phyloP scores from a whole-genome alignment of 2,888 invertebrate genomes.

The Coleophora deauratella region DNA sequence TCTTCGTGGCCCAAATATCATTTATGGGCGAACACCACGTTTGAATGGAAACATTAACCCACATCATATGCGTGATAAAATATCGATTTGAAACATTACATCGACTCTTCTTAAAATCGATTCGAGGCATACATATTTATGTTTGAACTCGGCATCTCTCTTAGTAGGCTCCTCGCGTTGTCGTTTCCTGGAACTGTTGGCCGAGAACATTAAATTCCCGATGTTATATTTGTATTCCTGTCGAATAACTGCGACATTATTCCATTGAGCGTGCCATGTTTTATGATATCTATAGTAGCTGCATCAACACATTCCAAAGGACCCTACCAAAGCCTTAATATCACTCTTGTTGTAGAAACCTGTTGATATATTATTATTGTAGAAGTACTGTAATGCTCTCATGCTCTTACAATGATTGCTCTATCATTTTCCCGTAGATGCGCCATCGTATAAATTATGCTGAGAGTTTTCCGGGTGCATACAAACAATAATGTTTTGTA shows the following conservation, averaged over 20 bases:
- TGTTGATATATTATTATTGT: too few species aligned
- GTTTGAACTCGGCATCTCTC: background rate
- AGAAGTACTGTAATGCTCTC: too few species aligned
- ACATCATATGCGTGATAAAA: conserved; percentile 6
- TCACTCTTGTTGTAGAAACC: too few species aligned
- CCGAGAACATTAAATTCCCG: conserved; percentile 1
- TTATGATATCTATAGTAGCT: background rate
- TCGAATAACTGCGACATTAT: conserved; percentile 6
- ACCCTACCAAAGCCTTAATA: too few species aligned
- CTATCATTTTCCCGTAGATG: too few species aligned
- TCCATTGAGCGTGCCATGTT: conserved; percentile 8
- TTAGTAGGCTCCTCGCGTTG: conserved; percentile 4
- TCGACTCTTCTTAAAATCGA: conserved; percentile 10
- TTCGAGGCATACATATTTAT: conserved; percentile 3
- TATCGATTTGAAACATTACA: conserved; percentile 1
- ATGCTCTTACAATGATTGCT: too few species aligned
- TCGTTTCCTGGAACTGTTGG: conserved; percentile 5
- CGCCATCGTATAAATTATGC: too few species aligned
- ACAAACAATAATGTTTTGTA: too few species aligned
- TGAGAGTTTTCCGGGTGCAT: too few species aligned
- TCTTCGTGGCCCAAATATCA: too few species aligned
- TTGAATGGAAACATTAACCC: conserved; percentile 18
- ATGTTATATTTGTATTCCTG: conserved; percentile 2
- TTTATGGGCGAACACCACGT: too few species aligned
- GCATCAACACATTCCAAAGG: too few species aligned